Evolutionary conservation across 1,140 invertebrate genomes (phyloP).

Genomic region (Epicauta chinensis): DNA sequence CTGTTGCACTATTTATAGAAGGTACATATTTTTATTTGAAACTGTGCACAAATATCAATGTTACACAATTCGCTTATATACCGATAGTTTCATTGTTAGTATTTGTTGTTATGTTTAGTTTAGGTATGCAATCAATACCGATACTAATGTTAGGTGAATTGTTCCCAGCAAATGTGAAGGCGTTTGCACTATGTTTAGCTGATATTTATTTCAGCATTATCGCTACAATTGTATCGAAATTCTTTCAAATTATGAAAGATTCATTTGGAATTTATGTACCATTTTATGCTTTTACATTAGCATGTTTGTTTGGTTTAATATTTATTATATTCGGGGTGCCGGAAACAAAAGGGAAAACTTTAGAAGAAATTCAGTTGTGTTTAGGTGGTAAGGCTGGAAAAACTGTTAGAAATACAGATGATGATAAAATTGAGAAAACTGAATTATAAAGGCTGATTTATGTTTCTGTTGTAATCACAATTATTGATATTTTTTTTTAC

Average conservation of each 20-base stretch:
- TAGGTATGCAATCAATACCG: conserved; percentile 67
- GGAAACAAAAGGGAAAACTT: conserved; percentile 77
- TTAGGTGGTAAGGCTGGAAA: conserved; percentile 30
- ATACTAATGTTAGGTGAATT: conserved; percentile 66
- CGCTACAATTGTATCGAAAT: conserved; percentile 67
- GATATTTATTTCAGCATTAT: conserved; percentile 64
- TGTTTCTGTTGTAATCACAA: background rate
- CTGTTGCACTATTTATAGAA: conserved; percentile 48
- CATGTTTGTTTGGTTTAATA: conserved; percentile 55
- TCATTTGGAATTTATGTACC: conserved; percentile 58
- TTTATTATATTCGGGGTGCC: conserved; percentile 63
- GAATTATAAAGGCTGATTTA: background rate
- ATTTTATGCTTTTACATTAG: conserved; percentile 66
- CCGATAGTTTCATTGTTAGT: conserved; percentile 59
- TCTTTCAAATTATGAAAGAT: conserved; percentile 59
- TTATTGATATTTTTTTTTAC: background rate
- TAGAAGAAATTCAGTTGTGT: conserved; percentile 47
- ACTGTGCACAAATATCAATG: conserved; percentile 36
- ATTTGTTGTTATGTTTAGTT: conserved; percentile 62
- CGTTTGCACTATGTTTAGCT: conserved; percentile 60
- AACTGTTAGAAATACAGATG: background rate
- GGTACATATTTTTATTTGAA: conserved; percentile 55
- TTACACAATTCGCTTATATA: conserved; percentile 36
- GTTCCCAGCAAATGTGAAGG: conserved; percentile 63
- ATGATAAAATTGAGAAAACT: background rate